Evolutionary conservation across 2,797 vertebrate species (phyloP), one percentile per base, ranked within the genome.

Genomic region (Menidia menidia): DNA sequence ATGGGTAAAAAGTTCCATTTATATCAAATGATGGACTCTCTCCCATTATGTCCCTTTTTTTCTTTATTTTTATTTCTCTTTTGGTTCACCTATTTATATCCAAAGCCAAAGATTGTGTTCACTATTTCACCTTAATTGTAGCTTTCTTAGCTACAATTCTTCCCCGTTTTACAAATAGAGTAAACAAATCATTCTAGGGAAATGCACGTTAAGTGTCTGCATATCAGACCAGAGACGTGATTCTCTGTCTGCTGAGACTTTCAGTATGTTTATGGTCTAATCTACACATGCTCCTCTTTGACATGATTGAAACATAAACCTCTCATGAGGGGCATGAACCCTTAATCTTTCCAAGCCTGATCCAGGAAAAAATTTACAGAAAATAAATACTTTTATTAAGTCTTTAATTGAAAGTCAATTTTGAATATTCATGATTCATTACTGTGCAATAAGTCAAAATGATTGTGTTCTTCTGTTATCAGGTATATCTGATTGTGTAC

Each of bases 251-350:
- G 30, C 18, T 12, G 3, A 50, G 1, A 11, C 19, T 10, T 50
- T 3, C 19, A 30, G 50, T 52, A 6, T 52, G 19, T 52, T 30
- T 12, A 52, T 30, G 18, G 25, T 15, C 50, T 52, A 25, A 52
- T 3, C 51, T 72, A 75, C 48, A 63, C 42, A 64, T 76, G 83
- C 76, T 85, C 66, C 58, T 71, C 51, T 58, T 72, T 18, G 56
- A 53, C 42, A 64, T 75, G 64, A 73, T 76, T 7, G 14, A 62
- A 68, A 82, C 53, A 45, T 9, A 66, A 77, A 81, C 76, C 19
- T n/a, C 58, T 67, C 12, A 7, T 11, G 18, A 64, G n/a, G 33
- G 18, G 43, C 11, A 25, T 18, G 8, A 54, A 25, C 25, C 25
- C 25, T 25, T 25, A 25, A 2, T 25, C 25, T 25, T 25, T 25